Evolutionary conservation across 2,888 invertebrate genomes (phyloP).

Genomic region (Erpobdella octoculata): DNA sequence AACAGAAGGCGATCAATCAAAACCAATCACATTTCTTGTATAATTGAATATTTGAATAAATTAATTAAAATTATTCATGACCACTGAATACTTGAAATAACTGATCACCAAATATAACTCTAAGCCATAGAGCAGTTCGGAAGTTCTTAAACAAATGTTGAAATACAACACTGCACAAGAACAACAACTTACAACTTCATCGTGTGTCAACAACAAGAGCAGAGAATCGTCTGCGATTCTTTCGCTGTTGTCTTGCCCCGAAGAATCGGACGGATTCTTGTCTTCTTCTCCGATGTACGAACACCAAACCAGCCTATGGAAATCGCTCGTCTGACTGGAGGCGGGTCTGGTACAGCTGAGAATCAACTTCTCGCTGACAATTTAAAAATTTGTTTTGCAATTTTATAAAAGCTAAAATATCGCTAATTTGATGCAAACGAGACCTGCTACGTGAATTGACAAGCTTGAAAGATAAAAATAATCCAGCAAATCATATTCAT

Average conservation of each 20-base stretch:
- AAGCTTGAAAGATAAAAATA: no score
- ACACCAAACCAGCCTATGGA: slow-evolving; percentile 80
- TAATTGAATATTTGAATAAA: not conserved
- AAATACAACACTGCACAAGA: no score
- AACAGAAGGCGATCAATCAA: no score
- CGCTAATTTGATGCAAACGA: no score
- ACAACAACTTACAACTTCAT: slow-evolving; percentile 52
- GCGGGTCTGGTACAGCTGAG: slow-evolving; percentile 34
- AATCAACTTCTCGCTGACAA: slow-evolving; percentile 4
- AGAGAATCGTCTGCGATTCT: slow-evolving; percentile 59
- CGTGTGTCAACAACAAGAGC: slow-evolving; percentile 73
- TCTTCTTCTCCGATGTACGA: slow-evolving; percentile 66
- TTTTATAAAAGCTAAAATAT: no score
- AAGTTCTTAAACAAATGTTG: no score
- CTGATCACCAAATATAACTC: not conserved
- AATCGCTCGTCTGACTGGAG: slow-evolving; percentile 52
- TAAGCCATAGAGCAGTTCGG: no score
- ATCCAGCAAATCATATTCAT: not conserved
- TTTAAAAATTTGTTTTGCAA: not conserved
- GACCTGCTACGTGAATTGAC: no score
- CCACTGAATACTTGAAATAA: not conserved
- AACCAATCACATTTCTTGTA: no score
- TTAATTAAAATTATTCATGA: not conserved
- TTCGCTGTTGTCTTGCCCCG: slow-evolving; percentile 54
- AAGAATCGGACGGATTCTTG: slow-evolving; percentile 38